Percentiles rank a stretch among this genome's conserved stretches.
Conservation (phyloP, 2,888 invertebrate genomes). For the Caenorhabditis sp. region DNA sequence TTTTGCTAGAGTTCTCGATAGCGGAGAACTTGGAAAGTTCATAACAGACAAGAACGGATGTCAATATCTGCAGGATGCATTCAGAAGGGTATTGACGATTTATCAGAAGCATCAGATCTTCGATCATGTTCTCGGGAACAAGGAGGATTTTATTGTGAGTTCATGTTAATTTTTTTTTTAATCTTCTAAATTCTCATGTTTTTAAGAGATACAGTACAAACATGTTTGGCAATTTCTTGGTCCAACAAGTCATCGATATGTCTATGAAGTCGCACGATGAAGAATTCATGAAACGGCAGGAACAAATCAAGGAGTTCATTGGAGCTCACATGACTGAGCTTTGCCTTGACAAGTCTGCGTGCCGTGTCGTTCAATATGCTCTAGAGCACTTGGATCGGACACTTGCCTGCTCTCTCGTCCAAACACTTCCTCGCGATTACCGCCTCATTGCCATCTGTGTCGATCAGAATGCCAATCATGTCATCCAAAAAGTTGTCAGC, state of each 20-base stretch:
- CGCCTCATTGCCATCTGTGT: constrained; percentile 69
- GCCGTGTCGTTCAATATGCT: constrained; percentile 78
- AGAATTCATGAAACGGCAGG: constrained; percentile 19
- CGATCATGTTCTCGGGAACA: constrained; percentile 37
- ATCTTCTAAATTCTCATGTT: not conserved
- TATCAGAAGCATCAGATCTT: constrained; percentile 32
- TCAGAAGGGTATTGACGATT: constrained; percentile 3
- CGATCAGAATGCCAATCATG: constrained; percentile 79
- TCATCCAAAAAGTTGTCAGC: constrained; percentile 73
- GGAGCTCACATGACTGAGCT: constrained; percentile 64
- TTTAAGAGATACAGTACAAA: constrained; percentile 60
- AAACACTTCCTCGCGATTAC: constrained; percentile 39
- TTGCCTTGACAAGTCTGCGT: constrained; percentile 77
- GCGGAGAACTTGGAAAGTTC: constrained; percentile 57
- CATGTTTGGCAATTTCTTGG: constrained; percentile 74
- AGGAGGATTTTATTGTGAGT: constrained; percentile 41
- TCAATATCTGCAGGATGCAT: constrained; percentile 42
- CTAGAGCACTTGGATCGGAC: constrained; percentile 59
- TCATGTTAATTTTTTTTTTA: not conserved
- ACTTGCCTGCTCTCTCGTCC: constrained; percentile 28
- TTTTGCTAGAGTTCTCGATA: constrained; percentile 44
- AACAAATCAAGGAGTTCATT: constrained; percentile 31
- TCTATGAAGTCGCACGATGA: constrained; percentile 42
- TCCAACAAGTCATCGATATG: constrained; percentile 69
- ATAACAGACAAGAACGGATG: constrained; percentile 64